These are phyloP conservation scores for Steatocranus sp. DNA, from an alignment of 2,797 vertebrate genomes.

Conservation along the genomic window DNA sequence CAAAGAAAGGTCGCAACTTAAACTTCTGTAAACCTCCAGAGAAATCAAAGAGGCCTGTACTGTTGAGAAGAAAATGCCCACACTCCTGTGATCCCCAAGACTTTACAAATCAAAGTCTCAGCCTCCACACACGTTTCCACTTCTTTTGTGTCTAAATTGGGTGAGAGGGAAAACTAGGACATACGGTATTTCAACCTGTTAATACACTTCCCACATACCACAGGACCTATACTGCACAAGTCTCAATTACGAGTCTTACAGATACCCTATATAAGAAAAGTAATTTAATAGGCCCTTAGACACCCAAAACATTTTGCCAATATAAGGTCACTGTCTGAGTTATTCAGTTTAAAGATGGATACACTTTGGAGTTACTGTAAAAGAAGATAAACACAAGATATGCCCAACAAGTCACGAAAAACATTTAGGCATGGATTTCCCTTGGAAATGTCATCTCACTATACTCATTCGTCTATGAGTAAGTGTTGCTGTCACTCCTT, in stretches of 20 bases:
- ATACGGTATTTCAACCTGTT: slow-evolving; percentile 53
- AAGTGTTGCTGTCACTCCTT: slow-evolving; percentile 6
- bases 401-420: neutral
- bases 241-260: slow-evolving; percentile 56
- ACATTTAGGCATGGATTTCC: slow-evolving; percentile 18
- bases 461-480: slow-evolving; percentile 11
- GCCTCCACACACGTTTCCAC: slow-evolving; percentile 27
- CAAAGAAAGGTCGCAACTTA: slow-evolving; percentile 62
- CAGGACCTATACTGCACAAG: slow-evolving; percentile 5
- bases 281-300: slow-evolving; percentile 41
- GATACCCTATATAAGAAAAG: slow-evolving; percentile 42
- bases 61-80: slow-evolving; percentile 67
- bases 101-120: slow-evolving; percentile 69
- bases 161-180: slow-evolving; percentile 57
- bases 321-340: slow-evolving; percentile 53
- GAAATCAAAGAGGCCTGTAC: slow-evolving; percentile 73
- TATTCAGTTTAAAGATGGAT: slow-evolving; percentile 33
- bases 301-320: slow-evolving; percentile 53
- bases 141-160: slow-evolving; percentile 53
- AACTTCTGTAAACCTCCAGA: slow-evolving; percentile 68
- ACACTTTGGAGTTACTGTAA: slow-evolving; percentile 14
- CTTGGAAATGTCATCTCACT: slow-evolving; percentile 20
- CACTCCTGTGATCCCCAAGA: slow-evolving; percentile 59
- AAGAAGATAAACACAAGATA: slow-evolving; percentile 33
- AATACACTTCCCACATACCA: slow-evolving; percentile 58